These are phyloP conservation scores for Pharmacophagus antenor DNA, from an alignment of 2,888 invertebrate genomes.

Conservation along the genomic window DNA sequence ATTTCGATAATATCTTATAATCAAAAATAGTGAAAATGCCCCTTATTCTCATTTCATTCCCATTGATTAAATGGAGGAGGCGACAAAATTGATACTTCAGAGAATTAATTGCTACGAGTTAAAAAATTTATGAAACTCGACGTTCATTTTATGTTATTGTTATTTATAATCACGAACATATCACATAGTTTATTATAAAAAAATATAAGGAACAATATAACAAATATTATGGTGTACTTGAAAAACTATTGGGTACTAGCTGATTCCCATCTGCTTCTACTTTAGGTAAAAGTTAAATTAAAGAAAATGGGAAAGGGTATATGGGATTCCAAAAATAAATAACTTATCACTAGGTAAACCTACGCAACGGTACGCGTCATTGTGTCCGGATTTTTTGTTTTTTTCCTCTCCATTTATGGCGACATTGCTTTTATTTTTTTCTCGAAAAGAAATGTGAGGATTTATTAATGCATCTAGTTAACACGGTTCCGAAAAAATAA, in stretches of 20 bases:
- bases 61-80: constrained; percentile 21
- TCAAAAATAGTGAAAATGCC: constrained; percentile 18
- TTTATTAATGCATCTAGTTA: too few species aligned
- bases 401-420: too few species aligned
- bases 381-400: too few species aligned
- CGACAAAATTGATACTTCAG: constrained; percentile 17
- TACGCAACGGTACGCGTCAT: too few species aligned
- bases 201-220: not conserved
- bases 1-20: not conserved
- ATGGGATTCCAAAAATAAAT: too few species aligned
- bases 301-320: too few species aligned
- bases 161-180: constrained; percentile 19
- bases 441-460: too few species aligned
- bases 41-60: constrained; percentile 20
- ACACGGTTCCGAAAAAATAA: too few species aligned
- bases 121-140: constrained; percentile 19
- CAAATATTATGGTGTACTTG: not conserved
- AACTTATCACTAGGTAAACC: too few species aligned
- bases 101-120: constrained; percentile 24
- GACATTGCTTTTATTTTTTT: too few species aligned
- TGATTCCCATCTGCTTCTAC: too few species aligned
- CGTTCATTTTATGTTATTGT: constrained; percentile 14
- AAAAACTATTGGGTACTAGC: not conserved
- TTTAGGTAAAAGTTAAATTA: too few species aligned
- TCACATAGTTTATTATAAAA: not conserved